These are phyloP conservation scores for Drosophila testacea DNA, from an alignment of 2,888 invertebrate genomes.

Conservation along the genomic window DNA sequence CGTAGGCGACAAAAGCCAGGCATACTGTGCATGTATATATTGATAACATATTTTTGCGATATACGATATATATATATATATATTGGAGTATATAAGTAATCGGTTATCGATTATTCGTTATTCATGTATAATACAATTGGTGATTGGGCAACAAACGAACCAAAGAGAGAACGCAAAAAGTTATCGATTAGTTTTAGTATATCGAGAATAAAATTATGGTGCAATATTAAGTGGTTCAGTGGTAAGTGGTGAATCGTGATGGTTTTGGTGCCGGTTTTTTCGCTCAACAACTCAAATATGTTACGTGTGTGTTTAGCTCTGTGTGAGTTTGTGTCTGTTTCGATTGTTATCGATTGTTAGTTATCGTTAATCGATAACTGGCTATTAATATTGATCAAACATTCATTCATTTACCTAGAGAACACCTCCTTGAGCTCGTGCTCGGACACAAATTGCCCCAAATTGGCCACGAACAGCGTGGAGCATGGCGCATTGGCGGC, in stretches of 20 bases:
- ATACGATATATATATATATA: slow-evolving; percentile 56
- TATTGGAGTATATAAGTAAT: slow-evolving; percentile 43
- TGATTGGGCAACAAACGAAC: slow-evolving; percentile 73
- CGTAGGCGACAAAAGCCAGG: slow-evolving; percentile 99
- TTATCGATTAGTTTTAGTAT: slow-evolving; percentile 65
- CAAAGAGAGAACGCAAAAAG: slow-evolving; percentile 75
- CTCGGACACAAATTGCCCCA: slow-evolving; percentile 98
- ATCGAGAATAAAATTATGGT: slow-evolving; percentile 36
- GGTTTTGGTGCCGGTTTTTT: slow-evolving; percentile 17
- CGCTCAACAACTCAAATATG: slow-evolving; percentile 26
- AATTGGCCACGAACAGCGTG: slow-evolving; percentile 99
- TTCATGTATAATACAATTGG: slow-evolving; percentile 74
- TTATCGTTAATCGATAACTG: slow-evolving; percentile 9
- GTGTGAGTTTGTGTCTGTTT: slow-evolving; percentile 1
- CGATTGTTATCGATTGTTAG: slow-evolving; percentile 12
- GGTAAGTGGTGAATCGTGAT: slow-evolving; percentile 17
- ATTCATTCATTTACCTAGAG: slow-evolving; percentile 90
- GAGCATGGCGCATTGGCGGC: slow-evolving; percentile 95
- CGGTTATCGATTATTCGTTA: slow-evolving; percentile 63
- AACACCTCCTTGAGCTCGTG: slow-evolving; percentile 99
- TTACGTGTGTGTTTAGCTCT: slow-evolving; percentile 10
- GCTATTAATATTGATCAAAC: neutral
- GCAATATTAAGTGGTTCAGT: slow-evolving; percentile 34
- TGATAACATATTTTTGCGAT: slow-evolving; percentile 60
- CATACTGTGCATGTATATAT: slow-evolving; percentile 89